Percentiles rank a stretch among this genome's conserved stretches.
Conservation (phyloP, 2,888 invertebrate genomes). For the Cosmorhoe ocellata region DNA sequence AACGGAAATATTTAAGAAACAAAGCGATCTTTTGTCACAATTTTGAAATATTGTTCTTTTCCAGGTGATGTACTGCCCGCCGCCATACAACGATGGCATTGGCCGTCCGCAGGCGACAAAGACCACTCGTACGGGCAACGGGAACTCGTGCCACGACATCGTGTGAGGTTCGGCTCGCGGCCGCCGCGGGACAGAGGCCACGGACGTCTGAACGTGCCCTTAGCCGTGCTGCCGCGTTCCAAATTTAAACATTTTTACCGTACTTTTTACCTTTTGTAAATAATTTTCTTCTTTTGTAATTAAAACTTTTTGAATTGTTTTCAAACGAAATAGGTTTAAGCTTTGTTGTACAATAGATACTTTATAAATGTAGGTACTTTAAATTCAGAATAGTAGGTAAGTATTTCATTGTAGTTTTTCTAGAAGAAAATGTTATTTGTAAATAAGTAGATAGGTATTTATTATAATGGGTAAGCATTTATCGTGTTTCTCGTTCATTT, state of each 20-base stretch:
- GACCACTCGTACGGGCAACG: conserved; percentile 87
- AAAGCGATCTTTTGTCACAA: too few relatives aligned
- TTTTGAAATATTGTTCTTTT: conserved; percentile 17
- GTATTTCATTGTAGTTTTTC: conserved; percentile 3
- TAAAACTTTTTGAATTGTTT: not conserved
- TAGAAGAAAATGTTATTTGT: not conserved
- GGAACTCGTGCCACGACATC: conserved; percentile 84
- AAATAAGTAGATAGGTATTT: too few relatives aligned
- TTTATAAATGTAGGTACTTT: not conserved
- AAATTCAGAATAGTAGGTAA: not conserved
- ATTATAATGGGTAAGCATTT: not conserved
- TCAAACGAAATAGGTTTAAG: not conserved
- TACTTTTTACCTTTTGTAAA: not conserved
- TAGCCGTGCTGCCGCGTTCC: not conserved
- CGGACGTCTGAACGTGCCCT: conserved; percentile 52
- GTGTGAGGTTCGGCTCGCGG: conserved; percentile 72
- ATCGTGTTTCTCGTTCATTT: conserved; percentile 32
- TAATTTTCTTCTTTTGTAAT: conserved; percentile 1
- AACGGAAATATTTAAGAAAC: too few relatives aligned
- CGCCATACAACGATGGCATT: conserved; percentile 62
- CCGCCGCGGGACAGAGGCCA: conserved; percentile 58
- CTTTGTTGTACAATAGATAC: too few relatives aligned
- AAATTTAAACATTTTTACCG: conserved; percentile 14
- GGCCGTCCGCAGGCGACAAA: conserved; percentile 83
- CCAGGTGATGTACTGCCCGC: conserved; percentile 84